These are phyloP conservation scores for Sarcophaga bullata DNA, from an alignment of 1,140 invertebrate genomes.

Conservation along the genomic window DNA sequence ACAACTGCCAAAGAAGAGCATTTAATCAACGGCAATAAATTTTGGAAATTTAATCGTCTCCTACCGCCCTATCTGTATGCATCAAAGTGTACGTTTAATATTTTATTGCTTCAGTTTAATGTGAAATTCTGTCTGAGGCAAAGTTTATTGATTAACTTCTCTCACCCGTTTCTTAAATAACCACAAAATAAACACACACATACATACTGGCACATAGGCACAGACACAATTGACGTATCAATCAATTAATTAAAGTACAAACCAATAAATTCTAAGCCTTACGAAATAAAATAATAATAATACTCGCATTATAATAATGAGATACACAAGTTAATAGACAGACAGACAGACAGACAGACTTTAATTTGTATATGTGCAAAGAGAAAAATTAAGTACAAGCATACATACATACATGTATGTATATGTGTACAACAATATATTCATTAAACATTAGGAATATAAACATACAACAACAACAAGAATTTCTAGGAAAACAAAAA, in stretches of 20 bases:
- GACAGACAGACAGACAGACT: not conserved
- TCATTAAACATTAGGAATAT: not conserved
- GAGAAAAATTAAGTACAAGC: too few species aligned
- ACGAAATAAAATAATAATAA: conserved; percentile 19
- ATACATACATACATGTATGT: too few species aligned
- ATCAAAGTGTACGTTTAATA: not conserved
- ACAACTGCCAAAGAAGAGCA: too few species aligned
- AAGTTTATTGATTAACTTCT: not conserved
- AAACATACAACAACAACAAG: not conserved
- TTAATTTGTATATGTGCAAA: not conserved
- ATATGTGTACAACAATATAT: too few species aligned
- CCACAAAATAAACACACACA: too few species aligned
- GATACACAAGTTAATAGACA: not conserved
- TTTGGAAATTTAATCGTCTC: too few species aligned
- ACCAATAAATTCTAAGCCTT: conserved; percentile 1
- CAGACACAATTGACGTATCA: conserved; percentile 1
- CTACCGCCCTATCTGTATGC: too few species aligned
- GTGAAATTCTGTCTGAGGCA: not conserved
- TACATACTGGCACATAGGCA: too few species aligned
- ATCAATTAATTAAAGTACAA: conserved; percentile 38
- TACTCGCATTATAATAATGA: not conserved
- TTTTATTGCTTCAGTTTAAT: conserved; percentile 3
- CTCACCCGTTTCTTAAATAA: not conserved
- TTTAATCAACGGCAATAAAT: too few species aligned
- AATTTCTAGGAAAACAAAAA: not conserved